Percentiles rank a stretch among this genome's conserved stretches.
Evolutionary conservation across 2,888 invertebrate species (phyloP).

Genomic region (Mythimna vitellina): DNA sequence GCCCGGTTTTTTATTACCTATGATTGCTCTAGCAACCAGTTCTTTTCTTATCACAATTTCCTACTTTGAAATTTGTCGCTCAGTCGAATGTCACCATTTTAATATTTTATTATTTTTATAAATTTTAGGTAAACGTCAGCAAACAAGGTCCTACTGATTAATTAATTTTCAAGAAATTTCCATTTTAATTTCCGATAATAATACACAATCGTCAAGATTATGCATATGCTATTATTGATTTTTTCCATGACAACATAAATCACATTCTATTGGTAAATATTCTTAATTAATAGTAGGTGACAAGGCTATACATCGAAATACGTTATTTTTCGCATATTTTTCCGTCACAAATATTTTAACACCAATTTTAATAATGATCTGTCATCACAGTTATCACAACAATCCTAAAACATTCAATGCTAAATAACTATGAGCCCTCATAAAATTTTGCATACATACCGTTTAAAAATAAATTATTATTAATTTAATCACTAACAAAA

Average conservation of each 20-base stretch:
- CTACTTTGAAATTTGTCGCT: neutral
- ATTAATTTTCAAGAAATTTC: conserved; percentile 32
- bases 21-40: neutral
- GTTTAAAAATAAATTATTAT: neutral
- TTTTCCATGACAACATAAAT: conserved; percentile 51
- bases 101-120: neutral
- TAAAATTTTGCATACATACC: conserved; percentile 3
- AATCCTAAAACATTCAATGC: conserved; percentile 6
- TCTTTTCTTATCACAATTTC: neutral
- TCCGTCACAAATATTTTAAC: conserved; percentile 21
- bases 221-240: conserved; percentile 38
- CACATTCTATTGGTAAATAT: conserved; percentile 41
- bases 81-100: conserved; percentile 29
- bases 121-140: conserved; percentile 3
- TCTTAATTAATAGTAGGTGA: conserved; percentile 44
- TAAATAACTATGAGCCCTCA: conserved; percentile 16
- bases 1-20: neutral
- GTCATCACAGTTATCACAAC: conserved; percentile 24
- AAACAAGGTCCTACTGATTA: conserved; percentile 28
- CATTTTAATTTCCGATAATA: conserved; percentile 40
- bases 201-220: conserved; percentile 37
- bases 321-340: conserved; percentile 43
- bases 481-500: neutral
- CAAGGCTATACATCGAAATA: conserved; percentile 43
- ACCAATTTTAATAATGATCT: conserved; percentile 9